phyloP scores from a whole-genome alignment of 2,888 invertebrate species.

The Drosophila longiperda region DNA sequence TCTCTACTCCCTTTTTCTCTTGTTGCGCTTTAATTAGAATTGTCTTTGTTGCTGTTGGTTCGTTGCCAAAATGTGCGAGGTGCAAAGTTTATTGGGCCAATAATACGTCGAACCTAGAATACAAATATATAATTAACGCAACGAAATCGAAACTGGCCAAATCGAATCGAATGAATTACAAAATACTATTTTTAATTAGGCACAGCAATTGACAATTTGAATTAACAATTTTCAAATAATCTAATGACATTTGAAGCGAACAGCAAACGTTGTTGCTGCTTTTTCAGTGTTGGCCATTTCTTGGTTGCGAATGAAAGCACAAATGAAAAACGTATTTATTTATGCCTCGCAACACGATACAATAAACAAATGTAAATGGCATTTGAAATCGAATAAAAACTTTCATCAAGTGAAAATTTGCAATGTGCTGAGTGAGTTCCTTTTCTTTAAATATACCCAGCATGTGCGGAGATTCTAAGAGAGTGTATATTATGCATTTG shows the following conservation, averaged over 20 bases:
- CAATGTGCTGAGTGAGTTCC: slow-evolving; percentile 28
- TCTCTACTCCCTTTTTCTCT: not conserved
- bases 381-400: slow-evolving; percentile 52
- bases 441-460: slow-evolving; percentile 27
- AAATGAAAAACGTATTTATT: slow-evolving; percentile 46
- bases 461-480: not conserved
- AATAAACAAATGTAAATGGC: slow-evolving; percentile 43
- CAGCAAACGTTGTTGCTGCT: slow-evolving; percentile 1
- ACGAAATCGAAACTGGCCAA: slow-evolving; percentile 53
- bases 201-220: slow-evolving; percentile 48
- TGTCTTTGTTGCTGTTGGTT: slow-evolving; percentile 42
- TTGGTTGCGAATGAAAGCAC: slow-evolving; percentile 10
- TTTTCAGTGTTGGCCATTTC: slow-evolving; percentile 29
- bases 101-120: slow-evolving; percentile 39
- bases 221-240: slow-evolving; percentile 38
- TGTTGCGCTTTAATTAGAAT: slow-evolving; percentile 37
- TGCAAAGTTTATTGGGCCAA: slow-evolving; percentile 79
- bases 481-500: not conserved
- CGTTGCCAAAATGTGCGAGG: slow-evolving; percentile 57
- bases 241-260: slow-evolving; percentile 59
- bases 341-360: slow-evolving; percentile 27
- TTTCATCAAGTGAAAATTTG: slow-evolving; percentile 51
- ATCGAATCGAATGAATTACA: slow-evolving; percentile 29
- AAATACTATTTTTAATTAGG: slow-evolving; percentile 70
- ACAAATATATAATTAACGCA: slow-evolving; percentile 28